A percentile compares a stretch with the other conserved stretches of the same genome.
phyloP scores from a whole-genome alignment of 2,888 invertebrate species.

The Chrysolina americana region DNA sequence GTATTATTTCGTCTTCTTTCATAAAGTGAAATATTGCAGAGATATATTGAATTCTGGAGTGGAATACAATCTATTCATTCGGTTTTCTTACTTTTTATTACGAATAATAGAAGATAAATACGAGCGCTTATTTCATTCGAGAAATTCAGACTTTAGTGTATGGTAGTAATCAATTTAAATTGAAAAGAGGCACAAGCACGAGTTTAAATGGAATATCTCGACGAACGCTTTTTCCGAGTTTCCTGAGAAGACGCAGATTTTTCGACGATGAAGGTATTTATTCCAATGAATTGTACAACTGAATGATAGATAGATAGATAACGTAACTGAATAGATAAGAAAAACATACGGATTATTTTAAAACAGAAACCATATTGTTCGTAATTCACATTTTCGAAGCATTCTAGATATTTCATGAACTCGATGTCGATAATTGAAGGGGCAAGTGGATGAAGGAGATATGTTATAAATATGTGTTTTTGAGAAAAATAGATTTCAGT shows the following conservation, averaged over 20 bases:
- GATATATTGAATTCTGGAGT: slow-evolving; percentile 42
- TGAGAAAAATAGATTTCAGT: too few relatives aligned
- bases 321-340: too few relatives aligned
- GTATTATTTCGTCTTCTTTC: slow-evolving; percentile 25
- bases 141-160: slow-evolving; percentile 26
- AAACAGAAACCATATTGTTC: too few relatives aligned
- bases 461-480: too few relatives aligned
- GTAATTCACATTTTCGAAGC: too few relatives aligned
- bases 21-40: slow-evolving; percentile 37
- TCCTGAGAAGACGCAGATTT: background rate
- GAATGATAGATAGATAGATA: too few relatives aligned
- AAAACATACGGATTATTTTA: too few relatives aligned
- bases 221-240: background rate
- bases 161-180: slow-evolving; percentile 27
- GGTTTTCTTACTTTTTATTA: slow-evolving; percentile 36
- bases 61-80: slow-evolving; percentile 35
- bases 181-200: background rate
- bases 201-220: background rate
- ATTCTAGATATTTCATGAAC: too few relatives aligned
- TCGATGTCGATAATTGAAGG: too few relatives aligned
- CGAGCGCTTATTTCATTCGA: slow-evolving; percentile 28
- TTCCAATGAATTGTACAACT: background rate
- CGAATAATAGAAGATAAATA: slow-evolving; percentile 37
- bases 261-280: background rate
- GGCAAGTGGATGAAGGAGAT: too few relatives aligned